Conservation (phyloP, 2,888 invertebrate species). For the Trichogramma evanescens region DNA sequence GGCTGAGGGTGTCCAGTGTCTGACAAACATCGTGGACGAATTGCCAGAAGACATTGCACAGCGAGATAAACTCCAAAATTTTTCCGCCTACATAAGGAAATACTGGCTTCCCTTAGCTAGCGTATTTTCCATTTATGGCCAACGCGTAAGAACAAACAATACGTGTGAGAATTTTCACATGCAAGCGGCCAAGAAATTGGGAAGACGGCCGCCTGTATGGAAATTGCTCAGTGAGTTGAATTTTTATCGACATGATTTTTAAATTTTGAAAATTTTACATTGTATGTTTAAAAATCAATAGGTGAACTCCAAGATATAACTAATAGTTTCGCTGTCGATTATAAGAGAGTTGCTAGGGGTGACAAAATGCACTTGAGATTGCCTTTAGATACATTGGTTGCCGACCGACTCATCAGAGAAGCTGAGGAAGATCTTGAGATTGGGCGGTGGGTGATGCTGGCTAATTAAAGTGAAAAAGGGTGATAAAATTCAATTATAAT, state of each 20-base stretch:
- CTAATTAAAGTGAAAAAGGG: no score
- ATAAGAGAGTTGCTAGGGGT: no score
- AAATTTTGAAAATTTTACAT: no score
- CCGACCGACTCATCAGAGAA: no score
- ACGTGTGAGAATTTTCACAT: conserved; percentile 2
- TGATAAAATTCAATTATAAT: no score
- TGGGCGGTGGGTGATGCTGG: no score
- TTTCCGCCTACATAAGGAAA: not conserved
- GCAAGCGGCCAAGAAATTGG: not conserved
- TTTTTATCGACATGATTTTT: not conserved
- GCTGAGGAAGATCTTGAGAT: no score
- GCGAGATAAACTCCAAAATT: not conserved
- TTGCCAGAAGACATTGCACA: not conserved
- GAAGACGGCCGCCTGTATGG: not conserved
- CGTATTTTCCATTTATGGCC: conserved; percentile 4
- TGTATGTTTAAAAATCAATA: no score
- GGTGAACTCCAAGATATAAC: no score
- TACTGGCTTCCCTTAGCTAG: not conserved
- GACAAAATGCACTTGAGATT: no score
- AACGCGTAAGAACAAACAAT: not conserved
- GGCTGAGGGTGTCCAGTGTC: not conserved
- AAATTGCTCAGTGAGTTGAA: conserved; percentile 5
- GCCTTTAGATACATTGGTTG: no score
- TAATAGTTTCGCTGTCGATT: no score
- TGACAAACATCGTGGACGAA: not conserved